Evolutionary conservation across 2,888 invertebrate genomes (phyloP), one percentile per base, ranked within the genome.

Genomic region (Deroplatys truncata): DNA sequence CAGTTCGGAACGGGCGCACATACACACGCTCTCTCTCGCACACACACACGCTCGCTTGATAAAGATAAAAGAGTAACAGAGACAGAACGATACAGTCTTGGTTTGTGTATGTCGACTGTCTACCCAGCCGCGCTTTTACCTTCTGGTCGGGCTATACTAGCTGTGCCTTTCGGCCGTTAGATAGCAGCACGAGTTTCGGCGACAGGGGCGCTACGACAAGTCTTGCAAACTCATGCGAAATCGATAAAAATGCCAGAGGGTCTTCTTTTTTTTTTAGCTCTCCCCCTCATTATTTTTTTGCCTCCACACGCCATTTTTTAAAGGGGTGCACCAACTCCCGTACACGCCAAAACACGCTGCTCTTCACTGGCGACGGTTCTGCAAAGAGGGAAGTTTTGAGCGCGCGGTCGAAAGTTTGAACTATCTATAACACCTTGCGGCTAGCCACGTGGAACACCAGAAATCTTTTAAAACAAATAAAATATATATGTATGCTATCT

Each of bases 161-260:
- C 89, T 90, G 31, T 88, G 56, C n/a, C 15, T 8, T 84, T 84
- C 84, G 28, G 84, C 85, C 90, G 89, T 87, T 86, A 89, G 90
- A 89, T 89, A 83, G 87, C 90, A 87, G 89, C 90, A 89, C 84
- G 31, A 84, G 90, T 43, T 56, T 86, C 28, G 84, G 85, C 89
- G 89, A 89, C 82, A 84, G 56, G 85, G 85, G 89, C 89, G 89
- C 89, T 89, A 82, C 85, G 89, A 84, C 89, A 85, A 28, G 49
- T 85, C 89, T 89, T 85, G 84, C 89, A 89, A 89, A 89, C 89
- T 89, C 85, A 82, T 72, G 56, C 89, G 25, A 85, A 89, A 89
- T 89, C 89, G 89, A 89, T 89, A 89, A 89, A 89, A 89, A 89
- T 89, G 89, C 89, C 89, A 82, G 85, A 28, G 84, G 82, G 56